Conservation (phyloP, 2,113 vertebrate genomes). For the Triplophysa tibetana region DNA sequence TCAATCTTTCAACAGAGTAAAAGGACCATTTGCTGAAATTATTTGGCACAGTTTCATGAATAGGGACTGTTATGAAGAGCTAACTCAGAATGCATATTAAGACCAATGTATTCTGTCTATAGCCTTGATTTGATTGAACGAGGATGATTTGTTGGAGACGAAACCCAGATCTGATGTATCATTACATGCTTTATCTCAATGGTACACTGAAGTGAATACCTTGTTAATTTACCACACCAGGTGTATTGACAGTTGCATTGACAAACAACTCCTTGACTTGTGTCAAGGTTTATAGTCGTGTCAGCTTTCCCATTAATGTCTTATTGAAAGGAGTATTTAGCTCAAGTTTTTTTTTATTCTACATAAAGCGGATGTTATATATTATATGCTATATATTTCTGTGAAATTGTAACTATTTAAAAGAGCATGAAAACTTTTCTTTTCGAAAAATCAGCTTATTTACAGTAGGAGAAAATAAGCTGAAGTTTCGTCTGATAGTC, state of each 20-base stretch:
- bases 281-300: background rate
- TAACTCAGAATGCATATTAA: conserved; percentile 50
- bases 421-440: background rate
- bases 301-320: background rate
- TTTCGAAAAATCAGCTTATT: background rate
- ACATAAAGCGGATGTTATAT: background rate
- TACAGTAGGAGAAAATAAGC: background rate
- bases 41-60: conserved; percentile 50
- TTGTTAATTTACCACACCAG: background rate
- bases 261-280: background rate
- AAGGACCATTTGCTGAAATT: conserved; percentile 13
- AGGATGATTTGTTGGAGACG: background rate
- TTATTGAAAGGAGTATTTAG: background rate
- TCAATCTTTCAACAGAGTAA: conserved; percentile 66
- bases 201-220: background rate
- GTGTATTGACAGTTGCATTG: background rate
- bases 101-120: conserved; percentile 53
- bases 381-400: no score
- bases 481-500: conserved; percentile 1
- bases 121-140: conserved; percentile 1
- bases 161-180: conserved; percentile 45
- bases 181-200: background rate
- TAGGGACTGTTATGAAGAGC: conserved; percentile 22
- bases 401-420: background rate
- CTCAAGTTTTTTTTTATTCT: background rate